These are phyloP conservation scores for Cardinalis cardinalis DNA, from an alignment of 2,113 vertebrate genomes.

Conservation along the genomic window DNA sequence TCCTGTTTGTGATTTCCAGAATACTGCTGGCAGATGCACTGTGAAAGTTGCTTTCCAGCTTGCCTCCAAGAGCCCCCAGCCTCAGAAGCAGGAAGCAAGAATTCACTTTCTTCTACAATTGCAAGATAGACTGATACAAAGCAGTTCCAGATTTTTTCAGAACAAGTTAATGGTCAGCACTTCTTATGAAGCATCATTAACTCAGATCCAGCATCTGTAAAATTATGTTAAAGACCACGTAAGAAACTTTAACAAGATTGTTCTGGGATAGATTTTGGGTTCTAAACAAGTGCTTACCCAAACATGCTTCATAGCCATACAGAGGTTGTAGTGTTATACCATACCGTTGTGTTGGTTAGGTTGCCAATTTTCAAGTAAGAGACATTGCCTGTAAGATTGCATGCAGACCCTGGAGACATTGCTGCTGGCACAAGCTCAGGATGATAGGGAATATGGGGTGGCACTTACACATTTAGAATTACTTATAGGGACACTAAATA, in stretches of 20 bases:
- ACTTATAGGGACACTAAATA: not conserved
- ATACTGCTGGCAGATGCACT: not conserved
- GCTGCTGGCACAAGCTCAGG: not conserved
- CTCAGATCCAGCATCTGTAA: not conserved
- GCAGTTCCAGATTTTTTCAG: not conserved
- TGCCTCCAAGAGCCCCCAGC: not conserved
- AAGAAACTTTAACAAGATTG: not conserved
- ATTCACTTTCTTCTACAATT: not conserved
- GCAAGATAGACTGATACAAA: not conserved
- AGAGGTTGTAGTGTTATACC: not conserved
- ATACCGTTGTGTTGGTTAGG: not conserved
- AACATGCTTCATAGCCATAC: not conserved
- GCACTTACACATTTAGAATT: not conserved
- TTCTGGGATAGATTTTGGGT: not conserved
- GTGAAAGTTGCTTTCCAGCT: not conserved
- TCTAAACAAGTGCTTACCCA: not conserved
- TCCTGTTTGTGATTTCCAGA: not conserved
- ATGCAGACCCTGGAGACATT: not conserved
- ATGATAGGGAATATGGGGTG: not conserved
- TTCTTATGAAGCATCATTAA: not conserved
- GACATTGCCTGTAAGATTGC: not conserved
- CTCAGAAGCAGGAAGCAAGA: not conserved
- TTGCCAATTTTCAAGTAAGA: not conserved
- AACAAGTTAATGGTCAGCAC: not conserved
- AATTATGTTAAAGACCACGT: not conserved